A percentile compares a stretch with the other conserved stretches of the same genome.
These are phyloP conservation scores for Mus spicilegus DNA, from an alignment of 2,113 vertebrate genomes.

Conservation along the genomic window DNA sequence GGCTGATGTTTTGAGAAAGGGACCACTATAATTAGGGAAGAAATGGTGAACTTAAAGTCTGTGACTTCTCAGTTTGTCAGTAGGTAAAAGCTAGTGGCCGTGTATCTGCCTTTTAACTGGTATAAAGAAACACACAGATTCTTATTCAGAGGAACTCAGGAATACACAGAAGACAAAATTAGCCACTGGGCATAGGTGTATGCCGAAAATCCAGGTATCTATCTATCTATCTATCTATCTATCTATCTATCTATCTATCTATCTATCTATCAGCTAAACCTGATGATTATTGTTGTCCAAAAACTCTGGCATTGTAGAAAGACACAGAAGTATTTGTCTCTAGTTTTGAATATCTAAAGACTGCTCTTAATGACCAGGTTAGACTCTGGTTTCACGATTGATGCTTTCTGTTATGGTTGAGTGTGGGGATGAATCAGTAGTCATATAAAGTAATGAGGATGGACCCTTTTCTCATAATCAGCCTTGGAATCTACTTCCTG, in stretches of 20 bases:
- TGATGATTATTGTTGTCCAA: not conserved
- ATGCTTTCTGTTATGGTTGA: not conserved
- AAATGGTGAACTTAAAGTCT: not conserved
- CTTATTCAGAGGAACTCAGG: not conserved
- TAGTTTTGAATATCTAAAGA: not conserved
- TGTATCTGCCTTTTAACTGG: not conserved
- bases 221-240: no score
- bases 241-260: no score
- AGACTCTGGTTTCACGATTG: not conserved
- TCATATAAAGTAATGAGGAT: not conserved
- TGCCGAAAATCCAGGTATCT: not conserved
- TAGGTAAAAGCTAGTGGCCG: not conserved
- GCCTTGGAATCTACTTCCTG: no score
- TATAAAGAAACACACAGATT: not conserved
- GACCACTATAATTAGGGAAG: accelerated
- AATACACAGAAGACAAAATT: not conserved
- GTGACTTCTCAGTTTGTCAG: no score
- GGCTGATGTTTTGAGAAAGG: not conserved
- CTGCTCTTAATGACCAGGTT: not conserved
- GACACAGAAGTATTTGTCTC: not conserved
- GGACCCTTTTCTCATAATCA: not conserved
- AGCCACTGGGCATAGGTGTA: no score
- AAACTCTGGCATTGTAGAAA: not conserved
- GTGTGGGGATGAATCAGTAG: not conserved
- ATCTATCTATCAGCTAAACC: not conserved